A percentile compares a stretch with the other conserved stretches of the same genome.
phyloP scores from a whole-genome alignment of 1,140 invertebrate species.

The Drosophila pectinifera region DNA sequence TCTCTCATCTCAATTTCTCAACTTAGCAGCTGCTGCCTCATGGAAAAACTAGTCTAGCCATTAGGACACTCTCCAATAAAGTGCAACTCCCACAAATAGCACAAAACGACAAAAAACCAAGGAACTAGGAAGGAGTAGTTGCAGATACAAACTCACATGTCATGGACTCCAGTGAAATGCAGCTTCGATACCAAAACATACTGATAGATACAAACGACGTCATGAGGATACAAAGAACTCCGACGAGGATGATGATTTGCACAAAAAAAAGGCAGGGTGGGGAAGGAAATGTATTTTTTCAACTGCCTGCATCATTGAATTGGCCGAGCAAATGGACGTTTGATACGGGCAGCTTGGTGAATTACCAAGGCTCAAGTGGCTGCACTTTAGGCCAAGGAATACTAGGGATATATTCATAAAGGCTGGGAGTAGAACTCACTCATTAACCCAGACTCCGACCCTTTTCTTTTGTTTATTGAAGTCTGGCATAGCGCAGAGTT shows the following conservation, averaged over 20 bases:
- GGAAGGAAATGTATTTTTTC: conserved; percentile 36
- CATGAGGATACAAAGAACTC: conserved; percentile 70
- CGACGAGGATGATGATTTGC: conserved; percentile 72
- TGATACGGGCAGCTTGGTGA: conserved; percentile 70
- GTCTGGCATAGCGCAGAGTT: conserved; percentile 73
- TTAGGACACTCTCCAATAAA: conserved; percentile 70
- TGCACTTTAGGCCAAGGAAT: conserved; percentile 63
- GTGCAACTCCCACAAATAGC: conserved; percentile 48
- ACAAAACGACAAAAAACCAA: no score
- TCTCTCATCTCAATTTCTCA: conserved; percentile 65
- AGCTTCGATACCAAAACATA: conserved; percentile 44
- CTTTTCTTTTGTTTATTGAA: conserved; percentile 70
- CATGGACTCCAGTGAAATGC: conserved; percentile 57
- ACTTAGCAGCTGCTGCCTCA: conserved; percentile 62
- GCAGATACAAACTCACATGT: conserved; percentile 66
- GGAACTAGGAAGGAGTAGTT: conserved; percentile 12
- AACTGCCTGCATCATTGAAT: conserved; percentile 70
- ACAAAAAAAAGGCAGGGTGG: conserved; percentile 39
- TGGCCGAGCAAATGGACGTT: conserved; percentile 70
- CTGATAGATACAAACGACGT: conserved; percentile 79
- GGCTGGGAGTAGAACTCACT: conserved; percentile 18
- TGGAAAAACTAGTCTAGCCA: conserved; percentile 77
- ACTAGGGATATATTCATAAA: conserved; percentile 51
- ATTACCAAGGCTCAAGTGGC: conserved; percentile 73
- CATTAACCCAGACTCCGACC: conserved; percentile 32